phyloP scores from a whole-genome alignment of 2,888 invertebrate genomes.

The Drosophila meridiana region DNA sequence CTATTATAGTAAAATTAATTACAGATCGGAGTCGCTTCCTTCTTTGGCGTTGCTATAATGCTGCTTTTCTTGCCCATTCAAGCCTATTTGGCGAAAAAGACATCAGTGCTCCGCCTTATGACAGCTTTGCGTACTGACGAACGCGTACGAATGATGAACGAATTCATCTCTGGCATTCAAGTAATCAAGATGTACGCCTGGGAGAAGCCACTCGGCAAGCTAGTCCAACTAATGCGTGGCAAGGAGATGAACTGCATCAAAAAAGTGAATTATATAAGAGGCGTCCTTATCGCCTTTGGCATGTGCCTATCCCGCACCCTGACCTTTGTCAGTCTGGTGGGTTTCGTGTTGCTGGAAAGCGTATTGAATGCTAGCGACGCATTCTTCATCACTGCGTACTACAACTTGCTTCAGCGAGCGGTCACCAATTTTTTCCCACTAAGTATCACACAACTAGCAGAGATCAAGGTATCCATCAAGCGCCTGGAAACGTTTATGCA shows the following conservation, averaged over 20 bases:
- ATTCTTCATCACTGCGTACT: slow-evolving; percentile 94
- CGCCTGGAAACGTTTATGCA: slow-evolving; percentile 87
- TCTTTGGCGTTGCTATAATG: slow-evolving; percentile 87
- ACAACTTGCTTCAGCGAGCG: slow-evolving; percentile 92
- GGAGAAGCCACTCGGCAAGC: slow-evolving; percentile 93
- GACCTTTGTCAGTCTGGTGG: slow-evolving; percentile 92
- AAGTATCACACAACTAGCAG: slow-evolving; percentile 88
- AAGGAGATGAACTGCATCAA: slow-evolving; percentile 88
- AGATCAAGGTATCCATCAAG: slow-evolving; percentile 87
- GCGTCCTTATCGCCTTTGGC: slow-evolving; percentile 91
- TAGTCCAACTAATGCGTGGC: slow-evolving; percentile 89
- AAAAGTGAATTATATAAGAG: slow-evolving; percentile 90
- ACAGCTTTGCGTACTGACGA: slow-evolving; percentile 95
- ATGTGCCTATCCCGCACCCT: slow-evolving; percentile 95
- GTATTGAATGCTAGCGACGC: slow-evolving; percentile 92
- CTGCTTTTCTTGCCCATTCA: slow-evolving; percentile 90
- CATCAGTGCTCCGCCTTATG: slow-evolving; percentile 87
- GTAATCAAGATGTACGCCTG: slow-evolving; percentile 98
- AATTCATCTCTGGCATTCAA: slow-evolving; percentile 94
- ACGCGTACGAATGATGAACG: slow-evolving; percentile 95
- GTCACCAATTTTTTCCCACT: slow-evolving; percentile 95
- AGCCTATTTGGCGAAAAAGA: slow-evolving; percentile 91
- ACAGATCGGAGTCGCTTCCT: slow-evolving; percentile 86
- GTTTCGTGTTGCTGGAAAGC: slow-evolving; percentile 89
- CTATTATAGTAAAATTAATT: not conserved